Base-by-base conservation (phyloP, 2,113 vertebrate species). In the Salvelinus alpinus region DNA sequence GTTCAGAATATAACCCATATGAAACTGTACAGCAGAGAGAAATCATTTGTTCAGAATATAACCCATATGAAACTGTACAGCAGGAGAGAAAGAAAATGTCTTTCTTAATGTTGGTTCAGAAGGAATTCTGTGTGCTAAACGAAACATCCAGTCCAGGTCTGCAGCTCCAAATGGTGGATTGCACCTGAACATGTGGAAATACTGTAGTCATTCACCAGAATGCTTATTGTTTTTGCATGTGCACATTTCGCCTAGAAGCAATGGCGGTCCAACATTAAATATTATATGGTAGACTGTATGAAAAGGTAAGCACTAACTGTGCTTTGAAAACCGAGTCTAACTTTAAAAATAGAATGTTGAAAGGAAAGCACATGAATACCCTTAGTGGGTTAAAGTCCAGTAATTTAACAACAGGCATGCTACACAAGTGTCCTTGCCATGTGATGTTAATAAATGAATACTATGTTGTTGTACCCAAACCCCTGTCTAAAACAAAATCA, bases 41-140 rank as follows among this genome's bases (percentile, higher is more conserved):
- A 59, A 78, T 85, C 70, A 77, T 76, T 51, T 31, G 27, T 59
- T 59, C 59, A 71, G n/a, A 47, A 67, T 34, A 18, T 25, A 67
- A 67, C 76, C 64, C 20, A 67, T 44, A 59, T 51, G 24, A 54
- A 57, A 27, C 70, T 29, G 1, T 5, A 34, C 12, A 18, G 34
- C 64, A 71, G 47, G 68, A 79, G 77, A 76, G 69, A 72, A 87
- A 77, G 81, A 83, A 83, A 77, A 70, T 81, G 77, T 4, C 31
- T 64, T 72, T 77, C 66, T 54, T 72, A 76, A 81, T 87, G 76
- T 75, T 71, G 20, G 24, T 64, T 25, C 31, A 48, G 62, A 1
- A 27, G 9, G 38, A 11, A 44, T 44, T 44, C 38, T 44, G 38
- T 44, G 38, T 71, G 12, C 67, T 60, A 64, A 65, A 75, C 16